These are phyloP conservation scores for Neomorphus geoffroyi DNA, from an alignment of 2,797 vertebrate species.

Conservation along the genomic window DNA sequence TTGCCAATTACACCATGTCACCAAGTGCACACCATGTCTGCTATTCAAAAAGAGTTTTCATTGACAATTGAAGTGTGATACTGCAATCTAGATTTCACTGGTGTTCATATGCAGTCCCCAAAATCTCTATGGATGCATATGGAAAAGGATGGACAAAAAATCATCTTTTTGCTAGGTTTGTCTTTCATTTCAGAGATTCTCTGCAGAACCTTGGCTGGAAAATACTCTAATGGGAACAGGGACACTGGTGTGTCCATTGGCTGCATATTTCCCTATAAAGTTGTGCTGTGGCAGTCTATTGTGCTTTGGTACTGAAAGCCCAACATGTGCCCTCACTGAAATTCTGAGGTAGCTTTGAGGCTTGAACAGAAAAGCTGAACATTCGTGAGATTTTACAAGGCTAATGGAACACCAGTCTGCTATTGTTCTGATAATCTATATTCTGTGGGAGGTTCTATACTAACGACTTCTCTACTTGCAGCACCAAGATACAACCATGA, in stretches of 20 bases:
- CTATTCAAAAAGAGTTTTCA: not conserved
- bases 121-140: not conserved
- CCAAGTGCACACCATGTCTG: no score
- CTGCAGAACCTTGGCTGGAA: not conserved
- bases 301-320: not conserved
- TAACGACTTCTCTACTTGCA: not conserved
- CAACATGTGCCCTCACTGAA: not conserved
- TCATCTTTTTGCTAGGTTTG: not conserved
- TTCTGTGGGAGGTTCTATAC: not conserved
- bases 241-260: fast-evolving
- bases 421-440: not conserved
- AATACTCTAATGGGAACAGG: not conserved
- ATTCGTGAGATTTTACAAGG: not conserved
- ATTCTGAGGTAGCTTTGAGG: not conserved
- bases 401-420: not conserved
- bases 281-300: not conserved
- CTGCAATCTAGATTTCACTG: not conserved
- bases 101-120: not conserved
- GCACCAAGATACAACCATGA: not conserved
- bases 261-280: not conserved
- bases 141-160: not conserved
- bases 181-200: not conserved
- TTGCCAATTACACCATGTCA: no score
- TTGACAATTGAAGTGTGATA: not conserved
- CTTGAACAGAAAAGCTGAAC: not conserved